Conservation (phyloP, 2,888 invertebrate genomes). For the Yponomeuta malinellus region DNA sequence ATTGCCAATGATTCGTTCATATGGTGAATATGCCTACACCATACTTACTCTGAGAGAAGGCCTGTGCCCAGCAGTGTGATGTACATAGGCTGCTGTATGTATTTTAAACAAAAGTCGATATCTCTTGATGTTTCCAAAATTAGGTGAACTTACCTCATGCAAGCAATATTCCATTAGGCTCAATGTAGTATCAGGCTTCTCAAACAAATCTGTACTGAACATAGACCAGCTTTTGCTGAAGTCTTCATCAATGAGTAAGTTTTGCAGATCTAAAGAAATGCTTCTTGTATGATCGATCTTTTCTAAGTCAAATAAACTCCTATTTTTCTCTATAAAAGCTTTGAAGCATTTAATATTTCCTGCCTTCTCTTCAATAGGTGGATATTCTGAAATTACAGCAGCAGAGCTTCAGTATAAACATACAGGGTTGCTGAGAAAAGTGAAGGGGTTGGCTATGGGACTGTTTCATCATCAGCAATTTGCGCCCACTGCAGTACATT, state of each 20-base stretch:
- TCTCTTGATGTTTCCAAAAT: no score
- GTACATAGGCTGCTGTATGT: no score
- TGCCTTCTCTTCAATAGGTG: conserved; percentile 41
- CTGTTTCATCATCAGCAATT: no score
- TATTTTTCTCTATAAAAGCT: conserved; percentile 49
- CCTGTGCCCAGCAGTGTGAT: no score
- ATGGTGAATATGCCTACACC: no score
- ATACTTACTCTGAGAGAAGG: no score
- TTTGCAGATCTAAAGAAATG: conserved; percentile 76
- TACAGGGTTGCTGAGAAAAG: not conserved
- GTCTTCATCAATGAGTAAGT: conserved; percentile 70
- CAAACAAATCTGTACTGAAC: conserved; percentile 79
- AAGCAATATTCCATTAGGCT: conserved; percentile 85
- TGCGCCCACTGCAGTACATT: no score
- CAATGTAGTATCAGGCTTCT: conserved; percentile 80
- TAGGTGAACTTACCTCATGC: conserved; percentile 76
- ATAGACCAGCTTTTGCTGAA: conserved; percentile 78
- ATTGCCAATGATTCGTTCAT: no score
- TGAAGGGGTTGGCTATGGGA: no score
- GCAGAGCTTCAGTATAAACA: not conserved
- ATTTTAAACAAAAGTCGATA: no score
- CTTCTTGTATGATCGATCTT: conserved; percentile 76
- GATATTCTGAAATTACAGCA: conserved; percentile 36
- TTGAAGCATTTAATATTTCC: conserved; percentile 44
- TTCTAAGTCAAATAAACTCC: conserved; percentile 65